Base-by-base conservation (phyloP, 2,113 vertebrate genomes). In the Condylura cristata region DNA sequence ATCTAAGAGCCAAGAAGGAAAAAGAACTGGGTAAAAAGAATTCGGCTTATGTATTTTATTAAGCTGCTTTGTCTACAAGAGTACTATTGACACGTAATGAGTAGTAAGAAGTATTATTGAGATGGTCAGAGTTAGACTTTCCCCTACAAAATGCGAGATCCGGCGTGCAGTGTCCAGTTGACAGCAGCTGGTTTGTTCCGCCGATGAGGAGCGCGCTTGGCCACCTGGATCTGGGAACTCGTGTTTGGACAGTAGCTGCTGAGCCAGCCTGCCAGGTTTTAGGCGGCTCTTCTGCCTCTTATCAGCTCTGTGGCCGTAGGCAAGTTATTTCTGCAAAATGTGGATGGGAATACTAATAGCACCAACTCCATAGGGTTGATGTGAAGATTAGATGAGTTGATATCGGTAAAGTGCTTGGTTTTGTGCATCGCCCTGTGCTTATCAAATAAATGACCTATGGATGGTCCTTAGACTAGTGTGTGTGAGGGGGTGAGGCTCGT, bases 401-500 rank as follows among this genome's bases (percentile, higher is more conserved):
- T 83, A 17, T 87, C 61, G 89, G 12, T 70, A 30, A 82, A 80
- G 30, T 30, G 26, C 41, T 81, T 65, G 24, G 37, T 71, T 51
- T 61, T 81, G 81, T 34, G 56, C 51, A 37, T 56, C 41, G 56
- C 28, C 68, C 4, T 70, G 51, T 86, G 44, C 48, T 92, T 92
- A 87, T 91, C 85, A 79, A 63, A 58, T 82, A 78, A 90, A 72
- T 71, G 72, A 60, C 44, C 44, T 85, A 16, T 34, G 26, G 37
- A n/a, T 65, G n/a, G 53, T 81, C 32, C 41, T 79, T 71, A 75
- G 53, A 24, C 78, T 74, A 46, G 39, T 44, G 30, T 85, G 76
- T 89, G 56, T 80, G 41, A 75, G 65, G 44, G 56, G 70, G 9
- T 71, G 53, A 14, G 22, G 48, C 30, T 34, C 9, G 58, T 17